These are phyloP conservation scores for Pterocles burchelli DNA, from an alignment of 2,113 vertebrate genomes.

Conservation along the genomic window DNA sequence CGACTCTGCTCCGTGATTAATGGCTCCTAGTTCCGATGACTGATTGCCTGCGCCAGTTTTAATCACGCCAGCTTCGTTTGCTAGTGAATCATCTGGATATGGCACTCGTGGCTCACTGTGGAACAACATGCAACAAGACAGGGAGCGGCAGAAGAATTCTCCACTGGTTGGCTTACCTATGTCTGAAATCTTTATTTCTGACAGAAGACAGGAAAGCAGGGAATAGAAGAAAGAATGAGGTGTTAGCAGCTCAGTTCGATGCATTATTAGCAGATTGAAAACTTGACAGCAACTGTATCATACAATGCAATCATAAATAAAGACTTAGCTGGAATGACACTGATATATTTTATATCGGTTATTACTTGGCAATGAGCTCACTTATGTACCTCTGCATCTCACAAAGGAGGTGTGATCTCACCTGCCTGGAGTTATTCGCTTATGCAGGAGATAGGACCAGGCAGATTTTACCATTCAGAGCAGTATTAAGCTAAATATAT, in stretches of 20 bases:
- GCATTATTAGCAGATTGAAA: constrained; percentile 80
- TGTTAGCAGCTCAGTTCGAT: constrained; percentile 78
- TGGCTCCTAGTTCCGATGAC: constrained; percentile 37
- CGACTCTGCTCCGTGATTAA: constrained; percentile 30
- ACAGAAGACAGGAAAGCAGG: constrained; percentile 85
- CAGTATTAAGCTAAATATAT: not conserved
- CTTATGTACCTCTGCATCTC: constrained; percentile 33
- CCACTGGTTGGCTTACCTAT: constrained; percentile 92
- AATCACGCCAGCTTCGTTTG: constrained; percentile 50
- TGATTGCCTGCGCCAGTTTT: constrained; percentile 53
- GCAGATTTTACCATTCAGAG: not conserved
- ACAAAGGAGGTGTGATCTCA: constrained; percentile 23
- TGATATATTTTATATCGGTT: constrained; percentile 71
- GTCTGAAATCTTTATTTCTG: constrained; percentile 99
- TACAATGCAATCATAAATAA: constrained; percentile 76
- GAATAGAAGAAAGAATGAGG: constrained; percentile 80
- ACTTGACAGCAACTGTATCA: constrained; percentile 75
- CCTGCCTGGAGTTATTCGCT: constrained; percentile 6
- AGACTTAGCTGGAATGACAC: constrained; percentile 73
- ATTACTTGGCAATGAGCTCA: constrained; percentile 68
- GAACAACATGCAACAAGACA: constrained; percentile 74
- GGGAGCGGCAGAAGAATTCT: constrained; percentile 69
- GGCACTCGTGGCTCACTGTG: constrained; percentile 68
- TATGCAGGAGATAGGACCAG: not conserved
- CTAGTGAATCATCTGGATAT: constrained; percentile 53